Base-by-base conservation (phyloP, 2,888 invertebrate genomes). In the Galeruca laticollis region DNA sequence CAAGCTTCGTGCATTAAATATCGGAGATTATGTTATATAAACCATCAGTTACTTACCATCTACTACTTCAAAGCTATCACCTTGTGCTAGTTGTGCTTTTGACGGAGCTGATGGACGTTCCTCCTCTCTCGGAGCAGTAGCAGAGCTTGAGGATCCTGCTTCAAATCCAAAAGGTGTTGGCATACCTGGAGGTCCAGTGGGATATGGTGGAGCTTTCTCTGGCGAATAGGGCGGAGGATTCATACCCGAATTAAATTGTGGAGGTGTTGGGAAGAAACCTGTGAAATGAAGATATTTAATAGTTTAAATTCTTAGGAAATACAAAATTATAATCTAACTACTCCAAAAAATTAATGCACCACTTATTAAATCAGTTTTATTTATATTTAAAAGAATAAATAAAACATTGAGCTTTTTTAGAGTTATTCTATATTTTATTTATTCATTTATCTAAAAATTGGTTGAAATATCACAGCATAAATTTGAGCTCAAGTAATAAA, bases 51-150 rank as follows among this genome's bases (percentile, higher is more conserved):
- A 26, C 60, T 47, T n/a, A 70, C 70, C 67, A 18, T 60, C 59
- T 10, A 62, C 1, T 35, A 70, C 18, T 21, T 62, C 52, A 52
- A 60, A 70, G 21, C 35, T 66, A 2, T 59, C 68, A 10, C 15
- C 43, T 9, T 35, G 37, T 11, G 68, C 63, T 43, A 71, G 26
- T 35, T 70, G 21, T 15, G 67, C 65, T 62, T 73, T 67, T 4
- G 71, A 56, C 1, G 73, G 71, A 8, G 70, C 73, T 8, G 73
- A 73, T 35, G 71, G 65, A 21, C 57, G 51, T 35, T 20, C 65
- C 11, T 68, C 68, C 20, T 47, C 62, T 20, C 11, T 31, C 4
- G 70, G 70, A 40, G 70, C 70, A 31, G 60, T 69, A 2, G 69
- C 56, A 1, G 20, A 9, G 54, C 49, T 49, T 6, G 63, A 59